phyloP scores from a whole-genome alignment of 2,888 invertebrate genomes.

The Eupithecia subfuscata region DNA sequence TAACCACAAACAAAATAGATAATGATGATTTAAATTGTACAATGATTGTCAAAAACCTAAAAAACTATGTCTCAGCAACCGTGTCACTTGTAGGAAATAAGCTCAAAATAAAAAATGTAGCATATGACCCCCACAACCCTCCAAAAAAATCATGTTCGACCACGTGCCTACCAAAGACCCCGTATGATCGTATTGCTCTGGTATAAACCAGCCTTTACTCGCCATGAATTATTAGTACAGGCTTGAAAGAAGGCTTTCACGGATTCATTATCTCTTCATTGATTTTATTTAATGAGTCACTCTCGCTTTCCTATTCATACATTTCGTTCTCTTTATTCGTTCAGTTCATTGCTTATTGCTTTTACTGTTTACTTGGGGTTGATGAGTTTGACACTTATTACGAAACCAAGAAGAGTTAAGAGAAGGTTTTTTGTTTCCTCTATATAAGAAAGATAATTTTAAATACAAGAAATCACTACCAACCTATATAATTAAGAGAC shows the following conservation, averaged over 20 bases:
- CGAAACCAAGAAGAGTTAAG: neutral
- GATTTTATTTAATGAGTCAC: conserved; percentile 26
- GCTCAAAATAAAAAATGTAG: too few species aligned
- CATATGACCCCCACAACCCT: too few species aligned
- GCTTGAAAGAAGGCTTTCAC: conserved; percentile 13
- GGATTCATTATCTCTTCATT: conserved; percentile 25
- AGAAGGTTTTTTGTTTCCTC: neutral
- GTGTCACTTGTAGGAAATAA: too few species aligned
- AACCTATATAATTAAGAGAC: too few species aligned
- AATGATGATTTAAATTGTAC: too few species aligned
- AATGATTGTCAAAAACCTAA: too few species aligned
- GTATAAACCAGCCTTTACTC: neutral
- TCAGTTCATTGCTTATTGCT: conserved; percentile 12
- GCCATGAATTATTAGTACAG: conserved; percentile 7
- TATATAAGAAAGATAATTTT: too few species aligned
- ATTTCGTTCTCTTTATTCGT: neutral
- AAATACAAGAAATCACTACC: too few species aligned
- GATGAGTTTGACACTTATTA: neutral
- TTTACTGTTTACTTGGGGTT: conserved; percentile 10
- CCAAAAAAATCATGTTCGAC: too few species aligned
- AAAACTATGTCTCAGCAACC: too few species aligned
- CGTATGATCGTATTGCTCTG: neutral
- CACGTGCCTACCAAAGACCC: too few species aligned
- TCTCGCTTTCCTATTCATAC: conserved; percentile 7
- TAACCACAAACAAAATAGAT: too few species aligned